These are phyloP conservation scores for Nannobrachium achirus DNA, from an alignment of 2,113 vertebrate genomes.

Conservation along the genomic window DNA sequence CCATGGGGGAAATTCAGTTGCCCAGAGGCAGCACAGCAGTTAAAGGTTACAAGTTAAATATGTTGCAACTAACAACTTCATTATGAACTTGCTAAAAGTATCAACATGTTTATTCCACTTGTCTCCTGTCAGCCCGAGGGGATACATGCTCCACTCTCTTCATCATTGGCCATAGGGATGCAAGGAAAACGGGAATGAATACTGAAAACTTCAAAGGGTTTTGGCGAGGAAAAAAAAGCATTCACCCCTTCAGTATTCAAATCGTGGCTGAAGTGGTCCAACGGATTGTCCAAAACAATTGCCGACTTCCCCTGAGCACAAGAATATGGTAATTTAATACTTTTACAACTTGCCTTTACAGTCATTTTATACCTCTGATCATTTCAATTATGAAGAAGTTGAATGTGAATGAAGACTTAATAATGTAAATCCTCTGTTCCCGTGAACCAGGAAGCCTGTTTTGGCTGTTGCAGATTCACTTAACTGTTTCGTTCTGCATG, in stretches of 20 bases:
- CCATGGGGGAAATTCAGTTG: too few species aligned
- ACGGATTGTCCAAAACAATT: background rate
- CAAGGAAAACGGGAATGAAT: background rate
- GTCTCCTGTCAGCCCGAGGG: background rate
- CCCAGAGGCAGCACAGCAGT: too few species aligned
- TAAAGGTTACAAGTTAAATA: too few species aligned
- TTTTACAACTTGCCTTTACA: too few species aligned
- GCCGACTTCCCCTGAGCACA: too few species aligned
- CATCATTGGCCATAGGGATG: background rate
- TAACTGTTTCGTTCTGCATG: constrained; percentile 38
- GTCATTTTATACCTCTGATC: too few species aligned
- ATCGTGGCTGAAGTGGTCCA: background rate
- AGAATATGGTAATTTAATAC: too few species aligned
- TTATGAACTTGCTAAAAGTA: too few species aligned
- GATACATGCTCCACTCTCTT: background rate
- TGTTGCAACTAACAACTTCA: too few species aligned
- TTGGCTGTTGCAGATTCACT: constrained; percentile 6
- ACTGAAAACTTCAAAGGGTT: background rate
- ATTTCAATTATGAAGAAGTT: too few species aligned
- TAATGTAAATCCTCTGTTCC: background rate
- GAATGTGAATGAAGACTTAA: background rate
- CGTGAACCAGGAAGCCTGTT: background rate
- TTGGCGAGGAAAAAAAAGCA: background rate
- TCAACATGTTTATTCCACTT: background rate
- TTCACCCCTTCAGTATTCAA: background rate